Conservation (phyloP, 2,113 vertebrate species). For the Montifringilla adamsi region DNA sequence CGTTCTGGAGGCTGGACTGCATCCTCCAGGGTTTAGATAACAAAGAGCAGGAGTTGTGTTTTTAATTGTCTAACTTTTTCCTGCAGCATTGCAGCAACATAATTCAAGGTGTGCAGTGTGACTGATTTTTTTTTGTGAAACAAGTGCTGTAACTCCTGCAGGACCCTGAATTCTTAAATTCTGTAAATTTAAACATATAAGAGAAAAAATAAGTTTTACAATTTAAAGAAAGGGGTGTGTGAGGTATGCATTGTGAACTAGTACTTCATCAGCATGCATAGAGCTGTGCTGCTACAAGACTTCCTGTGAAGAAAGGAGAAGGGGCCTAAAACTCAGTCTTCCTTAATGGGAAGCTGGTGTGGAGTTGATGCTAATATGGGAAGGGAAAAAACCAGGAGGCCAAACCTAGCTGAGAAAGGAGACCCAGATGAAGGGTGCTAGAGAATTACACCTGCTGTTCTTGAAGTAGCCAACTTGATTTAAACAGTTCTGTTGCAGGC, state of each 20-base stretch:
- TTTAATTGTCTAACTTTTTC: not conserved
- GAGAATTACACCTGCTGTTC: not conserved
- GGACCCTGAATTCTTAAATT: not conserved
- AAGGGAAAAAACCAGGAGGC: not conserved
- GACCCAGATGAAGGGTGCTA: not conserved
- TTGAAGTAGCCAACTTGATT: not conserved
- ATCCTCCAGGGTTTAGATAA: not conserved
- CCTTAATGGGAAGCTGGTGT: not conserved
- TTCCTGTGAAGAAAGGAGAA: not conserved
- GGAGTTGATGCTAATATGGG: not conserved
- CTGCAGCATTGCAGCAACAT: not conserved
- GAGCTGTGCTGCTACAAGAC: not conserved
- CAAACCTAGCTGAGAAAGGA: not conserved
- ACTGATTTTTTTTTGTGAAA: not conserved
- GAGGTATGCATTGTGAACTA: not conserved
- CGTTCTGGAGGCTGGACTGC: not conserved
- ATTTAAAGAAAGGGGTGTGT: not conserved
- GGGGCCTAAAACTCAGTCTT: not conserved
- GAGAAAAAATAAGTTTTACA: not conserved
- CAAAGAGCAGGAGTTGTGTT: not conserved
- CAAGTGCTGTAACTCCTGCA: not conserved
- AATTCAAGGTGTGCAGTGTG: not conserved
- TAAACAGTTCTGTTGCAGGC: not conserved
- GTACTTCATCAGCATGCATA: not conserved
- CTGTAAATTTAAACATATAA: not conserved